Evolutionary conservation across 2,113 vertebrate species (phyloP).

Genomic region (Ammodytes dubius): DNA sequence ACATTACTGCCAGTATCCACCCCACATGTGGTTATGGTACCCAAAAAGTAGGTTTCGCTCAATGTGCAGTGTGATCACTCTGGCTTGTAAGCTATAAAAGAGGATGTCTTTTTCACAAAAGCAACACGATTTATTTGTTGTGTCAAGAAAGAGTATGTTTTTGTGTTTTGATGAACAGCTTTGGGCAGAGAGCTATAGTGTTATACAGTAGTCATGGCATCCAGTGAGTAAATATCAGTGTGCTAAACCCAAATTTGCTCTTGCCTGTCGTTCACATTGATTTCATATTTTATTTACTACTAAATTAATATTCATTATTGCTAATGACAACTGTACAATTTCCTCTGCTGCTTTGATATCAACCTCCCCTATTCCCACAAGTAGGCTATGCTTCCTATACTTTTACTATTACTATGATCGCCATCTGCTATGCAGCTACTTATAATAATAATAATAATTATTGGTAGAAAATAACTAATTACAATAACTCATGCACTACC

Average conservation of each 20-base stretch:
- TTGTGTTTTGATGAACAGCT: slow-evolving; percentile 20
- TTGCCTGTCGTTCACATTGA: neutral
- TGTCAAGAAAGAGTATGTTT: slow-evolving; percentile 18
- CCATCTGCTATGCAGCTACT: neutral
- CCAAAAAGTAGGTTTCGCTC: slow-evolving; percentile 25
- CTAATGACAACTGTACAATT: neutral
- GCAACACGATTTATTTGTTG: slow-evolving; percentile 8
- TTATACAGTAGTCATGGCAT: neutral
- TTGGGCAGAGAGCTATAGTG: neutral
- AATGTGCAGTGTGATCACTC: slow-evolving; percentile 19
- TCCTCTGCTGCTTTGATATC: neutral
- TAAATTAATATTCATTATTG: neutral
- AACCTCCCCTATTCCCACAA: neutral
- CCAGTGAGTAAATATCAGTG: neutral
- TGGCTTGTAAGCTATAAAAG: slow-evolving; percentile 20
- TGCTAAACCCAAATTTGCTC: neutral
- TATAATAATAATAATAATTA: neutral
- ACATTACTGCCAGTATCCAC: slow-evolving; percentile 60
- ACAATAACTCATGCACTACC: neutral
- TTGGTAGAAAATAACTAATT: neutral
- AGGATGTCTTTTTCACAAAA: slow-evolving; percentile 11
- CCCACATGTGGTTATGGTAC: slow-evolving; percentile 59
- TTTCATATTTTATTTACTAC: neutral
- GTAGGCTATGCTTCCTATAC: neutral
- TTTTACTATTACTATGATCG: neutral